Percentiles rank a stretch among this genome's conserved stretches.
Evolutionary conservation across 2,888 invertebrate species (phyloP).

Genomic region (Folsomia manolachei): DNA sequence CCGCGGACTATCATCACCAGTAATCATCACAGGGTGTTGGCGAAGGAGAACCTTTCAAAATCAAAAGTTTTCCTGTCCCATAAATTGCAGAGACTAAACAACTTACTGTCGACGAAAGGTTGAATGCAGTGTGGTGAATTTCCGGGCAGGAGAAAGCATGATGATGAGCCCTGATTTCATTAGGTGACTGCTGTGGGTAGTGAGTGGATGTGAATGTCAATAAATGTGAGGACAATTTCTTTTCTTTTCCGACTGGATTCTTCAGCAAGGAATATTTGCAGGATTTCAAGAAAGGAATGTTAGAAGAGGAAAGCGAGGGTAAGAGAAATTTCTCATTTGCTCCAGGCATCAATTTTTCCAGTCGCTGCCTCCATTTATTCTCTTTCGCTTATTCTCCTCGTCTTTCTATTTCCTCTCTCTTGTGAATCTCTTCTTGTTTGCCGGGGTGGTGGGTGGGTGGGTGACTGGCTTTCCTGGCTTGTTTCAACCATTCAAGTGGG

Average conservation of each 20-base stretch:
- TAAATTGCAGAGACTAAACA: not conserved
- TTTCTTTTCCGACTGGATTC: not conserved
- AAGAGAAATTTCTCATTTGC: constrained; percentile 5
- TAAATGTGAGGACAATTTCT: not conserved
- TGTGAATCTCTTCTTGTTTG: not conserved
- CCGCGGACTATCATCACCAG: not conserved
- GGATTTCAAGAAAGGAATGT: not conserved
- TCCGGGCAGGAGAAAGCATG: not conserved
- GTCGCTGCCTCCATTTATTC: not conserved
- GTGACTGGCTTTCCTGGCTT: not conserved
- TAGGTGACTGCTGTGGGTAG: not conserved
- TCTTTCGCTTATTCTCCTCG: not conserved
- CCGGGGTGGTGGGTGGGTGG: too few relatives aligned
- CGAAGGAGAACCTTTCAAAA: not conserved
- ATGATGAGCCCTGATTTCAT: too few relatives aligned
- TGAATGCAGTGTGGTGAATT: not conserved
- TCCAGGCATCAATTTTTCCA: not conserved
- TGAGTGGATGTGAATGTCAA: not conserved
- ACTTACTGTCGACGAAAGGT: too few relatives aligned
- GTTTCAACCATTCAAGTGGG: not conserved
- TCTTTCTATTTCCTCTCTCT: too few relatives aligned
- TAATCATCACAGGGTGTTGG: not conserved
- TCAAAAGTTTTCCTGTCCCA: not conserved
- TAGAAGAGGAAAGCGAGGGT: not conserved
- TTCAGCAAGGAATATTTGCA: not conserved